These are phyloP conservation scores for Drosophila setosimentum DNA, from an alignment of 2,888 invertebrate species.

Conservation along the genomic window DNA sequence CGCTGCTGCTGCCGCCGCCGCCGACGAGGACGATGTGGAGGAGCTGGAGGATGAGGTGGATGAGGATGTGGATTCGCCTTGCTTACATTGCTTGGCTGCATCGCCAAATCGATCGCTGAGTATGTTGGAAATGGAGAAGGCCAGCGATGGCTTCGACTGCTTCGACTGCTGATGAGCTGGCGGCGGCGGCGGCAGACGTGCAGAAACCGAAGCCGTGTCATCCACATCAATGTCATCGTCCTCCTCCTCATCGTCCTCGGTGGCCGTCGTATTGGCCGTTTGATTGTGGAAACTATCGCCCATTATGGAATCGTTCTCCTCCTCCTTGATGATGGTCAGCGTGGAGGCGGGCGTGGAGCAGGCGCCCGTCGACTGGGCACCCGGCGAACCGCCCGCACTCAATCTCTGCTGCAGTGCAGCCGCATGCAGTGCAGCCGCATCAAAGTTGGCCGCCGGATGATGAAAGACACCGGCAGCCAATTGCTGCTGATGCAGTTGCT, in stretches of 20 bases:
- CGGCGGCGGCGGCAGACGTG: constrained; percentile 79
- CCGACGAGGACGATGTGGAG: constrained; percentile 12
- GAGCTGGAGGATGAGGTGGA: constrained; percentile 17
- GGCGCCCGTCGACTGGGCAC: constrained; percentile 70
- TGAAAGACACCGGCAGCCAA: constrained; percentile 79
- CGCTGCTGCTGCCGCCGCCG: constrained; percentile 44
- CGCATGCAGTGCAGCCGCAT: constrained; percentile 67
- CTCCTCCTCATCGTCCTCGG: constrained; percentile 78
- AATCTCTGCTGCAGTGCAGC: constrained; percentile 76
- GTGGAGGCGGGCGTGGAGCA: constrained; percentile 80
- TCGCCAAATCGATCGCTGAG: constrained; percentile 85
- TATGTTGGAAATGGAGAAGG: constrained; percentile 85
- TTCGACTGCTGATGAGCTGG: constrained; percentile 82
- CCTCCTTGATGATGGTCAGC: constrained; percentile 84
- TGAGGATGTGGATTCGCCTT: constrained; percentile 28
- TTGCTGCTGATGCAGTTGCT: constrained; percentile 81
- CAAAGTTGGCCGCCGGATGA: constrained; percentile 72
- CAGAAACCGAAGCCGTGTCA: constrained; percentile 53
- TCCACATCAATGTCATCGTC: constrained; percentile 81
- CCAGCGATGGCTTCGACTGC: constrained; percentile 82
- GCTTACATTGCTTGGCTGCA: constrained; percentile 56
- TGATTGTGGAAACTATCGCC: constrained; percentile 82
- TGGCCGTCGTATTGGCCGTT: constrained; percentile 54
- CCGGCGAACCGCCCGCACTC: constrained; percentile 71
- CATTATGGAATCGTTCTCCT: constrained; percentile 83